Evolutionary conservation across 2,888 invertebrate genomes (phyloP).

Genomic region (Lycaena phlaeas): DNA sequence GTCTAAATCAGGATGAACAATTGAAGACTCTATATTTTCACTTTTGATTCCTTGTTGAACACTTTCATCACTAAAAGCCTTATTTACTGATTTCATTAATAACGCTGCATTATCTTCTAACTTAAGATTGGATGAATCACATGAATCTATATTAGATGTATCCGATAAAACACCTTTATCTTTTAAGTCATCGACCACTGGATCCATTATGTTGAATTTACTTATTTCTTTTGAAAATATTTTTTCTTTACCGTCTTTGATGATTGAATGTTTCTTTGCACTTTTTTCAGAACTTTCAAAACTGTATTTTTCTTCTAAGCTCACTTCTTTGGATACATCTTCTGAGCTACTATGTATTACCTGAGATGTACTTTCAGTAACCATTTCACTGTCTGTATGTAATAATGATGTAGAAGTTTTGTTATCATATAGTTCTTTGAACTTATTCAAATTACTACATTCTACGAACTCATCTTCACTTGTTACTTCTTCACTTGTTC

Average conservation of each 20-base stretch:
- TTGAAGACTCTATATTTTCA: conserved; percentile 40
- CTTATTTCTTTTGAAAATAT: background rate
- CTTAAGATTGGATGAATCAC: background rate
- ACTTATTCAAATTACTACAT: background rate
- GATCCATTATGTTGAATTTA: background rate
- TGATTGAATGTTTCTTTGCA: conserved; percentile 21
- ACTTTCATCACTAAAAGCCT: conserved; percentile 47
- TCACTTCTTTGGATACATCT: conserved; percentile 55
- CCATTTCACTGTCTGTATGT: conserved; percentile 29
- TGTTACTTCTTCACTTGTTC: conserved; percentile 27
- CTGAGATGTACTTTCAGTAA: conserved; percentile 30
- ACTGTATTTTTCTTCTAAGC: conserved; percentile 60
- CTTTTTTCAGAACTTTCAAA: conserved; percentile 53
- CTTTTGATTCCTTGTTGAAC: conserved; percentile 62
- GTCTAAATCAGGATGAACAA: conserved; percentile 30
- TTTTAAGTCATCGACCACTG: conserved; percentile 22
- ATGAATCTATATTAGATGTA: conserved; percentile 21
- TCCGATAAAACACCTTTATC: conserved; percentile 36
- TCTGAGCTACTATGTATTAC: conserved; percentile 50
- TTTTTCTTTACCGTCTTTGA: background rate
- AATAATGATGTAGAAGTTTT: background rate
- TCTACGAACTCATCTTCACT: conserved; percentile 21
- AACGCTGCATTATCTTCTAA: conserved; percentile 30
- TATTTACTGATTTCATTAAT: conserved; percentile 49
- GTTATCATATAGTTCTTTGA: conserved; percentile 11